phyloP scores from a whole-genome alignment of 2,797 vertebrate genomes.

The Myiothlypis coronata region DNA sequence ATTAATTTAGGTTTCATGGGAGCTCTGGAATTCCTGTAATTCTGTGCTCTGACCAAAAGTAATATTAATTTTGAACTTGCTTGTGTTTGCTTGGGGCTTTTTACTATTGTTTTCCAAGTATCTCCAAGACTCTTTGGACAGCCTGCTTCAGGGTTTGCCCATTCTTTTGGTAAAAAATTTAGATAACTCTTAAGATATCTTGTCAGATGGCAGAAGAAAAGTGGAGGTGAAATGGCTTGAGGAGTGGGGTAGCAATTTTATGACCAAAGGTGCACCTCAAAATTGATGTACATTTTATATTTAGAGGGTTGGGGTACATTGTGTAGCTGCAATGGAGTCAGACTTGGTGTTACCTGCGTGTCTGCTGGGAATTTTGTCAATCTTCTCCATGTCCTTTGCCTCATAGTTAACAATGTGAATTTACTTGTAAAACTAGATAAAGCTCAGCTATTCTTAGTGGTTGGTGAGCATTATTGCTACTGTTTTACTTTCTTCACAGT shows the following conservation, averaged over 20 bases:
- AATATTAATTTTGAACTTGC: not conserved
- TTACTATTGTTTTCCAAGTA: not conserved
- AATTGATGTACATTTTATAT: not conserved
- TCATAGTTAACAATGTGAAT: not conserved
- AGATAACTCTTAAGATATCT: not conserved
- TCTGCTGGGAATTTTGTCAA: rapidly evolving
- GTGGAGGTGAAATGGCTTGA: not conserved
- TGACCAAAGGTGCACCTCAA: not conserved
- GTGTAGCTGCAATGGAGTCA: not conserved
- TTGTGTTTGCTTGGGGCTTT: not conserved
- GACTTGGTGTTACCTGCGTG: rapidly evolving
- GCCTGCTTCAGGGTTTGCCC: not conserved
- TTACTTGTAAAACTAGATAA: not conserved
- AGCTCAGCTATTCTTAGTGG: not conserved
- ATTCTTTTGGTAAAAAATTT: not conserved
- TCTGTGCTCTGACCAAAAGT: not conserved
- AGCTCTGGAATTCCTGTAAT: not conserved
- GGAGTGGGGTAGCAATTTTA: not conserved
- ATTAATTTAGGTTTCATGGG: not conserved
- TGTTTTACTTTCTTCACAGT: not conserved
- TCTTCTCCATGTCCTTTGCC: not conserved
- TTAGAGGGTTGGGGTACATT: not conserved
- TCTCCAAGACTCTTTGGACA: not conserved
- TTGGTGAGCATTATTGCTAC: not conserved
- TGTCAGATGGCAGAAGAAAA: not conserved